Conservation (phyloP, 2,888 invertebrate genomes). For the Bruchidius siliquastri region DNA sequence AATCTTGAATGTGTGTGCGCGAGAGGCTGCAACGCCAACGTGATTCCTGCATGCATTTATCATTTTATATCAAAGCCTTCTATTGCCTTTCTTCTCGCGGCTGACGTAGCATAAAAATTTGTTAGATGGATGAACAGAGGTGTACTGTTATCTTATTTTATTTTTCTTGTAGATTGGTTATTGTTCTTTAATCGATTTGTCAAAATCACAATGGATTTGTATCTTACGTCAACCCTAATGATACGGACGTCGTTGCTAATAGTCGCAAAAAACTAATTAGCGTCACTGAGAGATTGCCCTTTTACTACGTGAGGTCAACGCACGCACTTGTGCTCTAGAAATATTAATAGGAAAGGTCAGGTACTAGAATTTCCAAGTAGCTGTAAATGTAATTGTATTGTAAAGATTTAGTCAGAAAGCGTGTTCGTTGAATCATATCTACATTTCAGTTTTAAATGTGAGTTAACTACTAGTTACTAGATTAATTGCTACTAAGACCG, state of each 20-base stretch:
- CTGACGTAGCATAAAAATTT: not conserved
- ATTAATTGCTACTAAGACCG: too few species aligned
- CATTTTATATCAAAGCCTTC: constrained; percentile 18
- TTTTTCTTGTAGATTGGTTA: not conserved
- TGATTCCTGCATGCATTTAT: constrained; percentile 21
- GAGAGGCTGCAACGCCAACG: constrained; percentile 23
- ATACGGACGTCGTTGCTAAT: not conserved
- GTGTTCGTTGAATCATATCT: too few species aligned
- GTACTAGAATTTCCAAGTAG: too few species aligned
- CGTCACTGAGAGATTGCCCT: not conserved
- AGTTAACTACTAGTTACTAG: too few species aligned
- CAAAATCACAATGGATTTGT: not conserved
- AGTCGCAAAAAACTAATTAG: not conserved
- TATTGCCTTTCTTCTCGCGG: constrained; percentile 1
- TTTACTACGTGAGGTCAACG: not conserved
- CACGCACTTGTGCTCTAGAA: not conserved
- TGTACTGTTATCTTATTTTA: not conserved
- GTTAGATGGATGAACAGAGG: not conserved
- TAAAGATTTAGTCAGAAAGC: too few species aligned
- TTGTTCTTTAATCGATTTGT: constrained; percentile 3
- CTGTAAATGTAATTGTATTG: too few species aligned
- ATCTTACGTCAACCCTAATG: not conserved
- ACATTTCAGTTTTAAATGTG: too few species aligned
- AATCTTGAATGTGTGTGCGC: constrained; percentile 24
- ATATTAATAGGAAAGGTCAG: not conserved